Percentiles rank a stretch among this genome's conserved stretches.
Conservation (phyloP, 2,113 vertebrate species). For the Labrus mixtus region DNA sequence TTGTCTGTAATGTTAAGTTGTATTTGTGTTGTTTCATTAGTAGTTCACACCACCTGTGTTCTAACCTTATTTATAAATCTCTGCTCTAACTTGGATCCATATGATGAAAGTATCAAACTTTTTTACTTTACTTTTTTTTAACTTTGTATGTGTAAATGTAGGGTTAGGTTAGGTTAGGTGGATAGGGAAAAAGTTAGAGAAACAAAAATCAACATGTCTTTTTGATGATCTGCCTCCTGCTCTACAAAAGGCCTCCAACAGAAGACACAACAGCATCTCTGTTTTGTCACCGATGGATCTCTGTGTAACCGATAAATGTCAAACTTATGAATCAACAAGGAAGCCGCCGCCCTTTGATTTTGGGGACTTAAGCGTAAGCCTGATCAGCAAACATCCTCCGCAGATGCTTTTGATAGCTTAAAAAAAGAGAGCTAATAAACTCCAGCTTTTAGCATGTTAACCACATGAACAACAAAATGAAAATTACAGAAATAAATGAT, state of each 20-base stretch:
- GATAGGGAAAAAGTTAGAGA: not conserved
- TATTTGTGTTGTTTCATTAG: not conserved
- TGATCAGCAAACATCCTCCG: not conserved
- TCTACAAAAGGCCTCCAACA: not conserved
- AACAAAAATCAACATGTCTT: not conserved
- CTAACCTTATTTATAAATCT: too few species aligned
- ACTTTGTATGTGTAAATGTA: not conserved
- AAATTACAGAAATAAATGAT: too few species aligned
- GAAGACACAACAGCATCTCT: not conserved
- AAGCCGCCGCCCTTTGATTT: slow-evolving; percentile 10
- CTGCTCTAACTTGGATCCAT: not conserved
- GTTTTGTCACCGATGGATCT: slow-evolving; percentile 4
- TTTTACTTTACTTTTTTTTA: not conserved
- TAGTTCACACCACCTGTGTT: not conserved
- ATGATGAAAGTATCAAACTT: not conserved
- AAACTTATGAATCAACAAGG: slow-evolving; percentile 23
- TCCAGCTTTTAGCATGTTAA: too few species aligned
- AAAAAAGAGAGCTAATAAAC: too few species aligned
- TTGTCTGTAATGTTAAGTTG: not conserved
- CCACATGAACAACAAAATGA: too few species aligned
- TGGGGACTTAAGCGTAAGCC: not conserved
- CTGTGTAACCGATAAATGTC: slow-evolving; percentile 30
- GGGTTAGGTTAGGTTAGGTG: too few species aligned
- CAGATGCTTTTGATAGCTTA: not conserved
- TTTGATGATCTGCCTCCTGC: slow-evolving; percentile 20